These are phyloP conservation scores for Pelecanoides urinatrix DNA, from an alignment of 2,113 vertebrate species.

Conservation along the genomic window DNA sequence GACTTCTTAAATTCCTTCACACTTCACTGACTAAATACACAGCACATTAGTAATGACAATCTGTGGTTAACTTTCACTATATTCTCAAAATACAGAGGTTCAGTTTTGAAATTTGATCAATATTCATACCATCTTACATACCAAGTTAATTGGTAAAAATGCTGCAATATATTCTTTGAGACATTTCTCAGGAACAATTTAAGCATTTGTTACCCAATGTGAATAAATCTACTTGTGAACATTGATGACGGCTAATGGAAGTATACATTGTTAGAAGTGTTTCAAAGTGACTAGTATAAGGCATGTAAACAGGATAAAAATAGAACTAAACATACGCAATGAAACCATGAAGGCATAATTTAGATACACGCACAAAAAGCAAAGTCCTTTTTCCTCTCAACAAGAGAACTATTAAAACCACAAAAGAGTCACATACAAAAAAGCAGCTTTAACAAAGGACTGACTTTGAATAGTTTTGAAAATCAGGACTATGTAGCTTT, in stretches of 20 bases:
- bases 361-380: background rate
- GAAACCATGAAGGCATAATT: slow-evolving; percentile 41
- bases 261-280: slow-evolving; percentile 3
- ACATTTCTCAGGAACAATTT: slow-evolving; percentile 22
- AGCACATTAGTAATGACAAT: slow-evolving; percentile 31
- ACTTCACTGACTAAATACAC: slow-evolving; percentile 18
- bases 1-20: background rate
- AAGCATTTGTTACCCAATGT: background rate
- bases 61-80: slow-evolving; percentile 35
- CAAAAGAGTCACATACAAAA: slow-evolving; percentile 20
- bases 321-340: slow-evolving; percentile 34
- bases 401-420: slow-evolving; percentile 27
- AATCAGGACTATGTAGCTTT: slow-evolving; percentile 43
- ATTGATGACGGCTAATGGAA: background rate
- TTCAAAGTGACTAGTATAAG: slow-evolving; percentile 43
- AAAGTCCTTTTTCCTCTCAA: slow-evolving; percentile 6
- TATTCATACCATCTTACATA: slow-evolving; percentile 34
- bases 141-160: slow-evolving; percentile 47
- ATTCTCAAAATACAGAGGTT: slow-evolving; percentile 42
- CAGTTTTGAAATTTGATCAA: slow-evolving; percentile 54
- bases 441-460: slow-evolving; percentile 59
- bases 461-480: slow-evolving; percentile 51
- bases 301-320: slow-evolving; percentile 20
- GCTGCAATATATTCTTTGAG: background rate
- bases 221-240: background rate